A percentile compares a stretch with the other conserved stretches of the same genome.
Conservation (phyloP, 1,140 invertebrate genomes). For the Brachionus asplanchnoidis region DNA sequence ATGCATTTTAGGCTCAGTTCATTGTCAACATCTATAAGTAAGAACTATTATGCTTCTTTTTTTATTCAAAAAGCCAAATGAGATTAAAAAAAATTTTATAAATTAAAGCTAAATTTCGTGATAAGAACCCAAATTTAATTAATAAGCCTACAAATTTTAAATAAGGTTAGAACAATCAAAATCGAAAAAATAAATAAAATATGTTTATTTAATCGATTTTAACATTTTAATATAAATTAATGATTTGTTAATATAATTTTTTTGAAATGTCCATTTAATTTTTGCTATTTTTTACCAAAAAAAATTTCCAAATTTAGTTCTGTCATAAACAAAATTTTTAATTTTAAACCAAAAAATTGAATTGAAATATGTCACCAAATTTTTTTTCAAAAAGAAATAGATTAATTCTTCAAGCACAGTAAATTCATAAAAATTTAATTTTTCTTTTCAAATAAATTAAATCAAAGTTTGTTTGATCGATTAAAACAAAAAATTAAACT, state of each 20-base stretch:
- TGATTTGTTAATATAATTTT: not conserved
- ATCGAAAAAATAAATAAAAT: not conserved
- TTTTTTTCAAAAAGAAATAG: too few species aligned
- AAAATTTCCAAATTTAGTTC: not conserved
- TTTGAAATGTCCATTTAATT: not conserved
- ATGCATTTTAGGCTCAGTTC: not conserved
- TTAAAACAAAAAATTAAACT: too few species aligned
- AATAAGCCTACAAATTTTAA: not conserved
- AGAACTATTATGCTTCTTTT: not conserved
- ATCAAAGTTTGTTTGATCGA: too few species aligned
- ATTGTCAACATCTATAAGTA: not conserved
- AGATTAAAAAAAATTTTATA: not conserved
- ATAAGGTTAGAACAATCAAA: too few species aligned
- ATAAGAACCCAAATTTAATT: not conserved
- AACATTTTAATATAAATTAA: not conserved
- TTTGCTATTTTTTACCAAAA: not conserved
- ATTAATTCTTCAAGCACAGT: too few species aligned
- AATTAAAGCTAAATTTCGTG: not conserved
- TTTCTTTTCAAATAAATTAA: too few species aligned
- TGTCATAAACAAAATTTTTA: too few species aligned
- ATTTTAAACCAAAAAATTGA: too few species aligned
- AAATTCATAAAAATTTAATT: too few species aligned
- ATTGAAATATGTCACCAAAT: too few species aligned
- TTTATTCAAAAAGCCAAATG: not conserved
- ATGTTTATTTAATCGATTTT: not conserved